Base-by-base conservation (phyloP, 2,888 invertebrate species). In the Microctonus hyperodae region DNA sequence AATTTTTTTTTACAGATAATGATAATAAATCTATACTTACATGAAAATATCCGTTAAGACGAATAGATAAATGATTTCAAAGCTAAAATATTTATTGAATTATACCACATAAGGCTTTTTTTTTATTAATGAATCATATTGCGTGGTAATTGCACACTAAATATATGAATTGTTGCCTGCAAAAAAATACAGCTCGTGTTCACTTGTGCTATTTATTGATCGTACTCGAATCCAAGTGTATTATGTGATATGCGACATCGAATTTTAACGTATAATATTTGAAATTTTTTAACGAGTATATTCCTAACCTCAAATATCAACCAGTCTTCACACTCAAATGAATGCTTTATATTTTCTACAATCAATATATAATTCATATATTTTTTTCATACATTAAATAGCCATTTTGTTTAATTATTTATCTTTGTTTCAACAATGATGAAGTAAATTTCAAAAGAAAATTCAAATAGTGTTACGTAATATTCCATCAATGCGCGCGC, bases 31-130 rank as follows among this genome's bases (percentile, higher is more conserved):
- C n/a, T n/a, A n/a, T 62, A 72, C 72, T 72, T 63, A 72, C 72
- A 22, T 40, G 23, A 20, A 33, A 66, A 53, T 69, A 48, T 59
- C 69, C 58, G 70, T 67, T 70, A 61, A 64, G 65, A 62, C 50
- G 16, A 1, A 67, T 62, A 64, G 35, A 55, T 51, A 65, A 67
- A 69, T 44, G 60, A 67, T 63, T 65, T 67, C 9, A 35, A 68
- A 69, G 63, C 55, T 68, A 69, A 68, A 64, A 58, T 68, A 40
- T 65, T 65, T 35, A 61, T 57, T 58, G 23, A 68, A 70, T 67
- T 68, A 61, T 65, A 68, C 69, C 63, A 69, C 70, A 72, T 70
- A 67, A 58, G 72, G 65, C 22, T 22, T 35, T 62, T 33, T 16
- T n/a, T 35, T 51, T 35, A 37, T 53, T 28, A 37, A n/a, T n/a